phyloP scores from a whole-genome alignment of 2,888 invertebrate genomes.

The Hoplodrina ambigua region DNA sequence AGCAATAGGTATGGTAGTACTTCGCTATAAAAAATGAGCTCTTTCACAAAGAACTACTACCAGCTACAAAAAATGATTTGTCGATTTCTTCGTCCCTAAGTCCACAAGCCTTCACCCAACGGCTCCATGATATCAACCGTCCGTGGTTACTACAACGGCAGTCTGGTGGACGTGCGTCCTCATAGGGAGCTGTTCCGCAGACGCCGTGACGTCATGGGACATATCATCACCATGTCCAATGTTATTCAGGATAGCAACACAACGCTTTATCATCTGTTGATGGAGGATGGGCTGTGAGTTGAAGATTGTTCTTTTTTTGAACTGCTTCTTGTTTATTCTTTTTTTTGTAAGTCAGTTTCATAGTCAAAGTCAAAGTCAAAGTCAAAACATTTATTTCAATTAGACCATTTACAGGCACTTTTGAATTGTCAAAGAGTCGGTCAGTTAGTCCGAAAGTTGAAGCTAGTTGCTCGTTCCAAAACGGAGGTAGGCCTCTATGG shows the following conservation, averaged over 20 bases:
- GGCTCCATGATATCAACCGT: constrained; percentile 65
- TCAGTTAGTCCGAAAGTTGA: too few species aligned
- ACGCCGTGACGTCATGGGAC: constrained; percentile 77
- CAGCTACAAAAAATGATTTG: too few species aligned
- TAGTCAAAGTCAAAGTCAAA: too few species aligned
- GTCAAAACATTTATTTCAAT: too few species aligned
- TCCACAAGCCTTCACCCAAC: constrained; percentile 74
- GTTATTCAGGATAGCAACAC: constrained; percentile 82
- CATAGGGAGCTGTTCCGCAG: constrained; percentile 75
- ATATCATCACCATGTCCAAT: constrained; percentile 79
- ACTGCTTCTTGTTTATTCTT: neutral
- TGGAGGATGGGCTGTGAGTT: constrained; percentile 79
- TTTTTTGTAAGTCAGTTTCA: neutral
- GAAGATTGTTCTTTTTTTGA: neutral
- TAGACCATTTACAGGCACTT: too few species aligned
- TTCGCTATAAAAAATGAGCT: neutral
- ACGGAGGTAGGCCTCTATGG: too few species aligned
- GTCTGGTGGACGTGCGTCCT: constrained; percentile 70
- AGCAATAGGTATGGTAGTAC: neutral
- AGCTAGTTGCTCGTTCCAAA: too few species aligned
- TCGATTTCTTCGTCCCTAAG: constrained; percentile 58
- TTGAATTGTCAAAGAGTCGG: too few species aligned
- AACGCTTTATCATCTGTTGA: constrained; percentile 73
- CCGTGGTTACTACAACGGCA: constrained; percentile 76
- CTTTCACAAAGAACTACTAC: neutral